Conservation (phyloP, 2,113 vertebrate species). For the Columba janthina region DNA sequence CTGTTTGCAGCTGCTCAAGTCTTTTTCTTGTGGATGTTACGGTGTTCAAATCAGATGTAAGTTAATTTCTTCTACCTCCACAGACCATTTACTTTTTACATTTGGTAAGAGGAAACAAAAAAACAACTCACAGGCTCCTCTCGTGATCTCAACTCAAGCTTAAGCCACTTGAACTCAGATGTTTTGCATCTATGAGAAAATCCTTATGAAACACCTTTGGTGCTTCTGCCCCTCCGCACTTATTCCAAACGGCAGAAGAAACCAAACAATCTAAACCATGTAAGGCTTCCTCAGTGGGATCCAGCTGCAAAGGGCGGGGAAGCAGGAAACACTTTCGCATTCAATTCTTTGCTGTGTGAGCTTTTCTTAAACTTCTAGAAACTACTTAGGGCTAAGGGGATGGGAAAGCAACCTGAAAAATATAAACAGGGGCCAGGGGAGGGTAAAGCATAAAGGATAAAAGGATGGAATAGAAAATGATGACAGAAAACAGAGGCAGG, state of each 20-base stretch:
- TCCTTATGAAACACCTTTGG: neutral
- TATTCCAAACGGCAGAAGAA: neutral
- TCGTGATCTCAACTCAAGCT: neutral
- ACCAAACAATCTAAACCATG: neutral
- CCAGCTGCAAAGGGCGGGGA: neutral
- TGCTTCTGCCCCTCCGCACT: neutral
- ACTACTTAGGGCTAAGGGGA: neutral
- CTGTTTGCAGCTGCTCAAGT: conserved; percentile 32
- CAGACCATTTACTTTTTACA: neutral
- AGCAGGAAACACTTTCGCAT: neutral
- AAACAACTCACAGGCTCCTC: neutral
- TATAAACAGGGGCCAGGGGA: neutral
- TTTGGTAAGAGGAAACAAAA: neutral
- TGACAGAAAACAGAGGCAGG: neutral
- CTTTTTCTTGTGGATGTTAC: conserved; percentile 5
- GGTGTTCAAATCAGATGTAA: conserved; percentile 27
- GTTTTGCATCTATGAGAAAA: neutral
- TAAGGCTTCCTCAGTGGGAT: neutral
- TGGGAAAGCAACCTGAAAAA: neutral
- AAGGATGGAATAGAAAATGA: neutral
- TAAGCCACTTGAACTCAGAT: neutral
- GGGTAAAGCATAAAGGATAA: rapidly evolving
- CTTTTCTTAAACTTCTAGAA: neutral
- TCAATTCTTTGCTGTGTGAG: neutral
- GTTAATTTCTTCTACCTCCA: neutral